phyloP scores from a whole-genome alignment of 2,113 vertebrate species.

The Rynchops niger region DNA sequence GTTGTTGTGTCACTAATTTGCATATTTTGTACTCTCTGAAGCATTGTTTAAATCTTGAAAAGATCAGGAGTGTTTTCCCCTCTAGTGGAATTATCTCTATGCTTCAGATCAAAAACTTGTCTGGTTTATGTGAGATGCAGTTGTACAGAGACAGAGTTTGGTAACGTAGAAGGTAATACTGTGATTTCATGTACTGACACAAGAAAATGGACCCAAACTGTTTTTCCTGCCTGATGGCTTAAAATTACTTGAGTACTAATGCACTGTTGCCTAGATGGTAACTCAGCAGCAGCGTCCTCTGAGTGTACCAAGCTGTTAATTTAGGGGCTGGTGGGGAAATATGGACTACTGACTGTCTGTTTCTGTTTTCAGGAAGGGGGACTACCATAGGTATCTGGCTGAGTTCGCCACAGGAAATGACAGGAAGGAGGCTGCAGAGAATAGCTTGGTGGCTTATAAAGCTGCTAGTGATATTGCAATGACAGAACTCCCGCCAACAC shows the following conservation, averaged over 20 bases:
- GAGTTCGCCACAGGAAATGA: conserved; percentile 98
- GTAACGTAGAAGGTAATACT: not conserved
- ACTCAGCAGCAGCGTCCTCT: not conserved
- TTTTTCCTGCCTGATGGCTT: not conserved
- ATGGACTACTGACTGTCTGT: not conserved
- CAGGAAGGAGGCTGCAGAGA: conserved; percentile 98
- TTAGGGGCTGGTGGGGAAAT: not conserved
- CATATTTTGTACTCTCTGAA: not conserved
- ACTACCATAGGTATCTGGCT: conserved; percentile 99
- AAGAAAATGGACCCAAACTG: not conserved
- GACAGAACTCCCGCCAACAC: conserved; percentile 94
- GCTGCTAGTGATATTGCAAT: conserved; percentile 96
- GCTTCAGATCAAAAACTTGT: not conserved
- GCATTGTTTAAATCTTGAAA: not conserved
- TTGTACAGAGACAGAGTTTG: not conserved
- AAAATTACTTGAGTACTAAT: not conserved
- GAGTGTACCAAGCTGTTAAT: not conserved
- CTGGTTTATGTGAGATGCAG: not conserved
- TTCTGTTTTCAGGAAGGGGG: conserved; percentile 88
- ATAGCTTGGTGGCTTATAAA: conserved; percentile 98
- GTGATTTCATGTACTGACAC: not conserved
- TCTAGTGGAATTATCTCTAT: not conserved
- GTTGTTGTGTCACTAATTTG: not conserved
- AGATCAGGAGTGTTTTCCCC: not conserved
- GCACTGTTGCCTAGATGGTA: not conserved